These are phyloP conservation scores for Montipora capitata DNA, from an alignment of 92 coral and sea anemone genomes.

Conservation along the genomic window DNA sequence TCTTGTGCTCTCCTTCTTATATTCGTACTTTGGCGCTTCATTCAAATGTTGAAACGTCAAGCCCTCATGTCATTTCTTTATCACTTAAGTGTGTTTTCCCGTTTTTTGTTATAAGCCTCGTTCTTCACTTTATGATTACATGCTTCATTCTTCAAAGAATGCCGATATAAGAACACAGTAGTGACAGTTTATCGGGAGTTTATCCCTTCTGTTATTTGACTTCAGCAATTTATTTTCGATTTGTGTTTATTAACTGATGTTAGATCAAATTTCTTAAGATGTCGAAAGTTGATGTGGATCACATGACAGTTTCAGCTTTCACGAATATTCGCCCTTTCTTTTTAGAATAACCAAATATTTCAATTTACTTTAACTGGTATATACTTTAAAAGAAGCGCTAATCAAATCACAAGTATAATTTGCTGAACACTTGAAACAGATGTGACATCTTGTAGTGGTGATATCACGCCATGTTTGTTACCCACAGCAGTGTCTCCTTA, in stretches of 20 bases:
- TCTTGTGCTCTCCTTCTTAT: no score
- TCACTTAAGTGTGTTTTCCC: no score
- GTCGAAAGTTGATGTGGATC: not conserved
- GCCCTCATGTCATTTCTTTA: no score
- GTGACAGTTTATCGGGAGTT: no score
- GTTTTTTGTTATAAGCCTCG: no score
- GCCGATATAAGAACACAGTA: no score
- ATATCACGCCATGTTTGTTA: no score
- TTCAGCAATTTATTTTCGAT: not conserved
- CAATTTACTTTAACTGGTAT: not conserved
- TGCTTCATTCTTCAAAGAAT: no score
- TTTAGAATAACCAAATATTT: not conserved
- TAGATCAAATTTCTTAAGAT: not conserved
- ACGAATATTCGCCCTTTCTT: not conserved
- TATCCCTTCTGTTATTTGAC: not conserved
- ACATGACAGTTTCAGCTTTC: not conserved
- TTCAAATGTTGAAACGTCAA: no score
- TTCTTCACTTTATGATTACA: no score
- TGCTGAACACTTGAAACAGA: slow-evolving; percentile 4
- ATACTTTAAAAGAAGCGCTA: not conserved
- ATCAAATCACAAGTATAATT: not conserved
- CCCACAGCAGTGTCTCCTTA: not conserved
- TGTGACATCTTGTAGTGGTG: not conserved
- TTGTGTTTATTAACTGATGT: not conserved
- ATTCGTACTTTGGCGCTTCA: no score